Conservation (phyloP, 2,113 vertebrate genomes). For the Anguilla japonica region DNA sequence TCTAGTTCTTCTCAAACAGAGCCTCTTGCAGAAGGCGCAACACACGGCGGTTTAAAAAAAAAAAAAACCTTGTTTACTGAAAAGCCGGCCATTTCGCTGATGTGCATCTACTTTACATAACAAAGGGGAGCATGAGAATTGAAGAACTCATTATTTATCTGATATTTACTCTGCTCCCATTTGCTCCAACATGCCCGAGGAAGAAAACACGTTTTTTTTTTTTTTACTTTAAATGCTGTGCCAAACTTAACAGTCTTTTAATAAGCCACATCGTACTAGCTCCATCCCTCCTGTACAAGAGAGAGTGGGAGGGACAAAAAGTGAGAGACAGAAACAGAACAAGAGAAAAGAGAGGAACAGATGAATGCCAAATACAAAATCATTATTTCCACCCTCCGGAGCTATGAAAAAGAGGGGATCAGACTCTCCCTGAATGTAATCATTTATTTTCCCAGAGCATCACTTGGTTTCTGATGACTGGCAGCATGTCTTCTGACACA, state of each 20-base stretch:
- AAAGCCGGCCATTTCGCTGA: neutral
- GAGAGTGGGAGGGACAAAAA: neutral
- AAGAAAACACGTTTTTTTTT: neutral
- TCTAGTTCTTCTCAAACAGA: neutral
- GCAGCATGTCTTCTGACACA: neutral
- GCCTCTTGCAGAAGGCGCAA: neutral
- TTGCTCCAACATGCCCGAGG: neutral
- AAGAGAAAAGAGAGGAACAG: neutral
- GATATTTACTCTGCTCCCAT: constrained; percentile 9
- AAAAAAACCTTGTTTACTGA: constrained; percentile 9
- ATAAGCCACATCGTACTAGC: neutral
- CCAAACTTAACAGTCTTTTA: constrained; percentile 21
- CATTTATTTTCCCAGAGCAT: neutral
- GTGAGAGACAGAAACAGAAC: neutral
- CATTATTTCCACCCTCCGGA: constrained; percentile 14
- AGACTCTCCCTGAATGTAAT: neutral
- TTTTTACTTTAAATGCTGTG: neutral
- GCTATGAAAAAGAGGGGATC: neutral
- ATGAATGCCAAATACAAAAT: constrained; percentile 19
- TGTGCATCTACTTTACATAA: constrained; percentile 20
- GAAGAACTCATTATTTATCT: constrained; percentile 20
- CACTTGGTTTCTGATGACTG: neutral
- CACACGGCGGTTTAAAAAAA: neutral
- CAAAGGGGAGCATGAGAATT: neutral
- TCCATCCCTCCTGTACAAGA: neutral